Percentiles rank a stretch among this genome's conserved stretches.
Evolutionary conservation across 2,888 invertebrate species (phyloP).

Genomic region (Erebia ligea): DNA sequence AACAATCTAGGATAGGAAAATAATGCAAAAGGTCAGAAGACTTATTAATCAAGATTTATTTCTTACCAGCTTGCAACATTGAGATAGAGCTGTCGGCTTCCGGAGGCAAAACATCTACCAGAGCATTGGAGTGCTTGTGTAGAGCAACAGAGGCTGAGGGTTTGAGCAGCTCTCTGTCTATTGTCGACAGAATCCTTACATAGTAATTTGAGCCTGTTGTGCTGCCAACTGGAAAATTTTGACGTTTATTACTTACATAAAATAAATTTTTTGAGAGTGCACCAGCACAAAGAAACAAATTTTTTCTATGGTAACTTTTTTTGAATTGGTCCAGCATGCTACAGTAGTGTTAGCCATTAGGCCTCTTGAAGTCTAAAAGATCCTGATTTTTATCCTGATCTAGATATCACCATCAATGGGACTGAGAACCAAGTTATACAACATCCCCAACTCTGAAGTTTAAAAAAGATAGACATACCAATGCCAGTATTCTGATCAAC

Average conservation of each 20-base stretch:
- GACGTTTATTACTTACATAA: not conserved
- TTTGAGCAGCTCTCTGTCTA: slow-evolving; percentile 98
- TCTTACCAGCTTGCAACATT: slow-evolving; percentile 95
- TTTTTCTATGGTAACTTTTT: too few relatives aligned
- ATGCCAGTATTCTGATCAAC: slow-evolving; percentile 99
- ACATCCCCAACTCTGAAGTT: not conserved
- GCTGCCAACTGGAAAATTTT: slow-evolving; percentile 89
- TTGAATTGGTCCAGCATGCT: too few relatives aligned
- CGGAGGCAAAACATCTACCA: slow-evolving; percentile 99
- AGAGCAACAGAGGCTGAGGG: slow-evolving; percentile 99
- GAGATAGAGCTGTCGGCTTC: slow-evolving; percentile 99
- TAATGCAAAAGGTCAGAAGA: not conserved
- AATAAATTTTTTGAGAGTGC: too few relatives aligned
- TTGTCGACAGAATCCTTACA: slow-evolving; percentile 98
- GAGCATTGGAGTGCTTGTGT: slow-evolving; percentile 99
- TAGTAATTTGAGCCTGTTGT: slow-evolving; percentile 99
- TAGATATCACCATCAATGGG: too few relatives aligned
- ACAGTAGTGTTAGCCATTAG: too few relatives aligned
- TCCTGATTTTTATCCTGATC: too few relatives aligned
- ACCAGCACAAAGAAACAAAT: too few relatives aligned
- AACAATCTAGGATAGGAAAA: not conserved
- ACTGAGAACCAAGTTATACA: too few relatives aligned
- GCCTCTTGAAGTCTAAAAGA: too few relatives aligned
- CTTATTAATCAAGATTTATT: not conserved
- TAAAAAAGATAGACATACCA: slow-evolving; percentile 53